A percentile compares a stretch with the other conserved stretches of the same genome.
Conservation (phyloP, 2,888 invertebrate species). For the Parelbella ahira region DNA sequence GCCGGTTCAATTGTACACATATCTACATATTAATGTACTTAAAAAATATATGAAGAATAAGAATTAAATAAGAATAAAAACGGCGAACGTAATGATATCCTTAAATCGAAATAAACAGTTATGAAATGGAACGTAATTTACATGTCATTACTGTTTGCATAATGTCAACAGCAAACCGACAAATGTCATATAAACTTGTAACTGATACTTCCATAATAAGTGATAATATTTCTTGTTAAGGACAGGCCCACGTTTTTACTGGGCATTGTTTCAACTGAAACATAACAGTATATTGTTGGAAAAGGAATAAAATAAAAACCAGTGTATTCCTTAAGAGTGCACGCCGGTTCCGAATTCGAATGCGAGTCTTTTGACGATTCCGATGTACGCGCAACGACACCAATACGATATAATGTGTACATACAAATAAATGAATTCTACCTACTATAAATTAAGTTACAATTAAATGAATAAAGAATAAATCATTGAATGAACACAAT, state of each 20-base stretch:
- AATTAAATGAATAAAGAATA: too few species aligned
- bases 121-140: too few species aligned
- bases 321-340: constrained; percentile 33
- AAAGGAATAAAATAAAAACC: constrained; percentile 36
- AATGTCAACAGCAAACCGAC: neutral
- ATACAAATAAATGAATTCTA: constrained; percentile 1
- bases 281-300: constrained; percentile 27
- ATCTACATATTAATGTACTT: too few species aligned
- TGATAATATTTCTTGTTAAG: constrained; percentile 32
- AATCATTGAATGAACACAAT: too few species aligned
- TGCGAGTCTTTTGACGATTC: constrained; percentile 9
- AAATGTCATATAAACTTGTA: neutral
- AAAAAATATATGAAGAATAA: too few species aligned
- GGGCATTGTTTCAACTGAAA: constrained; percentile 32
- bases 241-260: constrained; percentile 31
- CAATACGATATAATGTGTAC: neutral
- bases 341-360: constrained; percentile 32
- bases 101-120: too few species aligned
- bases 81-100: too few species aligned
- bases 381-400: neutral
- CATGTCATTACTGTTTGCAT: too few species aligned
- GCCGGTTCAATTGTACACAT: too few species aligned
- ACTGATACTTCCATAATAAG: constrained; percentile 31
- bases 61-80: too few species aligned
- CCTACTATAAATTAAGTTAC: too few species aligned